Evolutionary conservation across 64 coral and sea anemone genomes (phyloP), one percentile per base, ranked within the genome.

Genomic region (Catalaphyllia jardinei): DNA sequence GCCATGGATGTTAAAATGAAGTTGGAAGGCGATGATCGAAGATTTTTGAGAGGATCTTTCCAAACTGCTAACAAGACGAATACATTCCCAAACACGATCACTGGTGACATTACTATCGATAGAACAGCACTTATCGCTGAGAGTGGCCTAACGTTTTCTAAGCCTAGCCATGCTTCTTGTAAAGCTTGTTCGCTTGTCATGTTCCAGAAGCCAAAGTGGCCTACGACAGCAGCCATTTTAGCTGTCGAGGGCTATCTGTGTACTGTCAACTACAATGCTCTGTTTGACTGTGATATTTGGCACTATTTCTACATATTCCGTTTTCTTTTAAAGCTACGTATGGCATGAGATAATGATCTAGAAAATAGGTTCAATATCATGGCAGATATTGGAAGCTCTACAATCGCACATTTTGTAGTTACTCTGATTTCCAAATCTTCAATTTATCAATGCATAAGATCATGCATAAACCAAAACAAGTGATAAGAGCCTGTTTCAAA

Each of bases 31-130:
- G 87, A 88, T 31, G 87, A 76, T 30, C 87, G 74, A 35, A 88
- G 87, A 67, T 30, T 31, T 27, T 88, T 88, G 20, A 77, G 76
- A 30, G 87, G 87, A 63, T 88, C 87, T 88, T 88, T 88, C 87
- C 87, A 88, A 62, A 88, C 76, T 14, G 74, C 87, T 46, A 57
- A 15, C 18, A 88, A 77, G 29, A 88, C 87, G 10, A 88, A 38
- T 13, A 61, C 57, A 78, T 88, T 88, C 18, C 73, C 87, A 62
- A 88, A 17, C 25, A 46, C 24, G 55, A 62, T 62, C 24, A 88
- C 18, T 15, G 87, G 87, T 62, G 71, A 73, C 52, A 88, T 88
- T 7, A 50, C 38, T 30, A 62, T 49, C 15, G 59, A 29, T 20
- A 88, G 52, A 10, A 77, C 76, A 15, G 73, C 73, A 35, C 51